Evolutionary conservation across 2,113 vertebrate species (phyloP).

Genomic region (Geococcyx californianus): DNA sequence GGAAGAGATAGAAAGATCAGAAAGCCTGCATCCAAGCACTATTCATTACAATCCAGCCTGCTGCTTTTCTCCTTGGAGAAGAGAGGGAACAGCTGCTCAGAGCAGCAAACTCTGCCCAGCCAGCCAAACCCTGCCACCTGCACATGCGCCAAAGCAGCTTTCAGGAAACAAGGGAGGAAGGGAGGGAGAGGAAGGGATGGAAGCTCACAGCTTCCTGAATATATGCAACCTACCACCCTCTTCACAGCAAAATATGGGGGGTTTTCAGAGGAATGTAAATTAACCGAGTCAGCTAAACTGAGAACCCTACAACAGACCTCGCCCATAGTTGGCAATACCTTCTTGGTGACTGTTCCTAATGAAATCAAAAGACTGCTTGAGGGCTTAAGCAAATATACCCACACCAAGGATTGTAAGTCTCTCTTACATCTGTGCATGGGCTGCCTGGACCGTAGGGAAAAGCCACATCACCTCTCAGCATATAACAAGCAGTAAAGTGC

Average conservation of each 20-base stretch:
- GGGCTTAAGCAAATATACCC: not conserved
- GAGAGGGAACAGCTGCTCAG: not conserved
- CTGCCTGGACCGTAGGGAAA: not conserved
- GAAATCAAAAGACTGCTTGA: not conserved
- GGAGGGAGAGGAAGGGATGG: constrained; percentile 61
- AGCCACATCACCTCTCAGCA: not conserved
- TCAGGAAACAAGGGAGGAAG: not conserved
- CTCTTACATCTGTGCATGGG: not conserved
- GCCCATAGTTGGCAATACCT: not conserved
- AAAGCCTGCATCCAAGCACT: not conserved
- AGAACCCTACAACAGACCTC: not conserved
- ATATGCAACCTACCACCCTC: not conserved
- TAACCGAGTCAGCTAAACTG: constrained; percentile 16
- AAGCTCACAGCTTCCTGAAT: constrained; percentile 46
- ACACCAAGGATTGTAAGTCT: accelerated
- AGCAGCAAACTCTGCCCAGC: not conserved
- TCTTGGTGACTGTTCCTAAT: not conserved
- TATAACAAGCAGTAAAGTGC: not conserved
- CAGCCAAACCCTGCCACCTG: constrained; percentile 11
- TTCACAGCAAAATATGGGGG: not conserved
- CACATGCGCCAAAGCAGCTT: not conserved
- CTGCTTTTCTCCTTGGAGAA: not conserved
- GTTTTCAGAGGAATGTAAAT: not conserved
- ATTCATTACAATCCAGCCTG: not conserved
- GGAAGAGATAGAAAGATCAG: not conserved